Evolutionary conservation across 1,140 invertebrate species (phyloP).

Genomic region (Forficula auricularia): DNA sequence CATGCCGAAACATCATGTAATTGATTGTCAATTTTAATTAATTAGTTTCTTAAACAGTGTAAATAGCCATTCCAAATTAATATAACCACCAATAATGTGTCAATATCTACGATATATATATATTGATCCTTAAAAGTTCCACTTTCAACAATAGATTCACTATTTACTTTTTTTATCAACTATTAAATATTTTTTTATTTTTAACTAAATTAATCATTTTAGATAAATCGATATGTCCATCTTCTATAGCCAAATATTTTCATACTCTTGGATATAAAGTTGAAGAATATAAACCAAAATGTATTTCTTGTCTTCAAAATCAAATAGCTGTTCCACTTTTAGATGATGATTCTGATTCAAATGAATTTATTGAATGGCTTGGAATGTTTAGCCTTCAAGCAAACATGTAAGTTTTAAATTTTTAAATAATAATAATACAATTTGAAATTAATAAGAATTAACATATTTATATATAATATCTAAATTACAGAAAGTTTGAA

Average conservation of each 20-base stretch:
- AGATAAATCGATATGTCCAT: slow-evolving; percentile 35
- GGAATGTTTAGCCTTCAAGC: slow-evolving; percentile 29
- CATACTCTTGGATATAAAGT: slow-evolving; percentile 26
- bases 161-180: no score
- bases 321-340: slow-evolving; percentile 21
- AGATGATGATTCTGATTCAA: slow-evolving; percentile 13
- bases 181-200: no score
- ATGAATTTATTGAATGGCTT: slow-evolving; percentile 34
- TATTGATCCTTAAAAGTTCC: no score
- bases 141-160: no score
- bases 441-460: slow-evolving; percentile 1
- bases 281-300: slow-evolving; percentile 25
- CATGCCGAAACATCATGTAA: no score
- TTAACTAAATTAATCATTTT: no score
- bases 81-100: no score
- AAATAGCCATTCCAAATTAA: no score
- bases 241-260: slow-evolving; percentile 39
- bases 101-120: no score
- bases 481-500: slow-evolving; percentile 15
- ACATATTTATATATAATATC: no score
- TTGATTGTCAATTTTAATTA: no score
- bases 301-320: slow-evolving; percentile 20
- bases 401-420: slow-evolving; percentile 23
- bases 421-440: not conserved
- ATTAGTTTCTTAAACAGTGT: no score